Conservation (phyloP, 2,888 invertebrate species). For the Chymomyza fuscimana region DNA sequence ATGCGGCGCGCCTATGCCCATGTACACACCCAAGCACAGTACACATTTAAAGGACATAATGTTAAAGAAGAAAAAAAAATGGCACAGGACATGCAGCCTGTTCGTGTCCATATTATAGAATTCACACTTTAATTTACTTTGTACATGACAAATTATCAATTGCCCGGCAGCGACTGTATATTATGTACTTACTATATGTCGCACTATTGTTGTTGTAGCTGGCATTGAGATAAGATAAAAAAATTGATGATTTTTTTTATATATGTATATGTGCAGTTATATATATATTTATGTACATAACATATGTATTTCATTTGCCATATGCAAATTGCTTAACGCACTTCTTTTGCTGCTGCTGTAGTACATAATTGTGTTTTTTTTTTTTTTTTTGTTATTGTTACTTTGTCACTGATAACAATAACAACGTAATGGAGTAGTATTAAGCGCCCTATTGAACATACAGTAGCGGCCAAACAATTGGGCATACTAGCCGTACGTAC, state of each 20-base stretch:
- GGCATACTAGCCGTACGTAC: slow-evolving; percentile 29
- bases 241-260: slow-evolving; percentile 21
- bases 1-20: background rate
- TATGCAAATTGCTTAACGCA: slow-evolving; percentile 63
- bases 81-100: slow-evolving; percentile 1
- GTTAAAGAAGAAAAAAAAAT: slow-evolving; percentile 10
- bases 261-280: background rate
- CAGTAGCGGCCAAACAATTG: slow-evolving; percentile 57
- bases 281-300: slow-evolving; percentile 36
- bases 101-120: background rate
- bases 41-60: background rate
- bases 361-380: slow-evolving; percentile 24
- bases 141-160: background rate
- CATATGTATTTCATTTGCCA: slow-evolving; percentile 31
- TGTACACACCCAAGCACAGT: background rate
- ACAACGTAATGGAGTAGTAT: background rate
- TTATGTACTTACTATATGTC: background rate
- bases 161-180: background rate
- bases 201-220: background rate
- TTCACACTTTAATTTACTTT: slow-evolving; percentile 1
- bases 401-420: background rate
- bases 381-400: slow-evolving; percentile 28
- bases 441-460: slow-evolving; percentile 11
- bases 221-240: slow-evolving; percentile 17
- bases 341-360: slow-evolving; percentile 27